Evolutionary conservation across 2,113 vertebrate species (phyloP).

Genomic region (Trematocara zebra): DNA sequence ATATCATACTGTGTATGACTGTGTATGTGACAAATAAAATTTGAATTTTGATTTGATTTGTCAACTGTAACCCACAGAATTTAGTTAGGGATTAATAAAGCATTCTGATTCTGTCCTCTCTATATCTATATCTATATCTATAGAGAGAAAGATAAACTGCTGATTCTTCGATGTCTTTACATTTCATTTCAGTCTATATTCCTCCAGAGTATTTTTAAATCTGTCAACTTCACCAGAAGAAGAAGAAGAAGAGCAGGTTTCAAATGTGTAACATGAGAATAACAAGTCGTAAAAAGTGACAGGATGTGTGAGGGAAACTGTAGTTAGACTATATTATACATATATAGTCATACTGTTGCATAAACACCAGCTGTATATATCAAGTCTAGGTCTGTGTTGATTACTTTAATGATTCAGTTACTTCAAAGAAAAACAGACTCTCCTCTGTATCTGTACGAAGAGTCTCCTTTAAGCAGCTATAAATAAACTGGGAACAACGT

Average conservation of each 20-base stretch:
- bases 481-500: neutral
- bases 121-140: neutral
- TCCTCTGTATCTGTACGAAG: no score
- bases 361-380: neutral
- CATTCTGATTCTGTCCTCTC: neutral
- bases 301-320: neutral
- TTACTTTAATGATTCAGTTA: neutral
- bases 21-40: no score
- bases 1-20: no score
- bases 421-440: neutral
- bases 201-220: neutral
- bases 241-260: neutral
- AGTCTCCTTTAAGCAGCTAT: neutral
- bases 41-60: no score
- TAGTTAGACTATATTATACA: fast-evolving
- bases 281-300: neutral
- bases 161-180: fast-evolving
- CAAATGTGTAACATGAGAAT: neutral
- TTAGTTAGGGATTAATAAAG: neutral
- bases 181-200: neutral
- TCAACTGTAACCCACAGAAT: neutral
- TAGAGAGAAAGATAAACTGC: neutral
- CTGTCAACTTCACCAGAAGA: neutral
- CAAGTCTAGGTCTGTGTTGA: neutral
- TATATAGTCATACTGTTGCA: neutral